Conservation (phyloP, 2,113 vertebrate genomes). For the Phalacrocorax carbo region DNA sequence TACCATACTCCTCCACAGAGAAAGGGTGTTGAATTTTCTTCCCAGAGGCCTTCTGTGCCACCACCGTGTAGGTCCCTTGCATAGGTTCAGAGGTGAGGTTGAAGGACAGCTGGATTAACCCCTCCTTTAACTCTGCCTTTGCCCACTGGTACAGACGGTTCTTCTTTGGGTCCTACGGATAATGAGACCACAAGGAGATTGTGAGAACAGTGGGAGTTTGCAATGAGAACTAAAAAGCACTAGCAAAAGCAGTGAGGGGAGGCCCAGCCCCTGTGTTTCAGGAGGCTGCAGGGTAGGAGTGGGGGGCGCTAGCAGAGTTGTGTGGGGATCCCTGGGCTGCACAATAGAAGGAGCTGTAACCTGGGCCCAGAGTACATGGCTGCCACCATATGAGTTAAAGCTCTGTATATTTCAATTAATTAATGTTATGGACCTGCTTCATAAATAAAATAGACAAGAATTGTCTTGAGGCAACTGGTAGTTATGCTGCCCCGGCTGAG, state of each 20-base stretch:
- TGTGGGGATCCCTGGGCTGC: neutral
- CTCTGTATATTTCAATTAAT: neutral
- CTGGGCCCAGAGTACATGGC: neutral
- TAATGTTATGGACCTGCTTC: neutral
- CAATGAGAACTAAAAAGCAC: neutral
- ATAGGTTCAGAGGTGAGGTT: conserved; percentile 73
- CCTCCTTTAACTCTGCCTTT: conserved; percentile 35
- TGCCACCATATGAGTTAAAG: neutral
- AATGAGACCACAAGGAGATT: neutral
- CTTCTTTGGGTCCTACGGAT: conserved; percentile 67
- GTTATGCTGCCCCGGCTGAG: neutral
- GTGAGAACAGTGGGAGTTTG: neutral
- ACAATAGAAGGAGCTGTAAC: neutral
- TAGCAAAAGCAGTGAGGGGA: neutral
- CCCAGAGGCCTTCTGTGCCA: conserved; percentile 40
- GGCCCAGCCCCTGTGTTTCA: neutral
- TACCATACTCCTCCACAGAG: conserved; percentile 77
- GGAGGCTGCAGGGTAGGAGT: neutral
- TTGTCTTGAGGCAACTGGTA: neutral
- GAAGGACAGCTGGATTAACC: conserved; percentile 70
- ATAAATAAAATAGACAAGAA: neutral
- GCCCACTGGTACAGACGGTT: conserved; percentile 76
- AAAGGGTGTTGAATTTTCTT: conserved; percentile 1
- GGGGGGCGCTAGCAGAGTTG: neutral
- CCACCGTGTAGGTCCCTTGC: conserved; percentile 67